These are phyloP conservation scores for Lepidostoma basale DNA, from an alignment of 1,140 invertebrate genomes.

Conservation along the genomic window DNA sequence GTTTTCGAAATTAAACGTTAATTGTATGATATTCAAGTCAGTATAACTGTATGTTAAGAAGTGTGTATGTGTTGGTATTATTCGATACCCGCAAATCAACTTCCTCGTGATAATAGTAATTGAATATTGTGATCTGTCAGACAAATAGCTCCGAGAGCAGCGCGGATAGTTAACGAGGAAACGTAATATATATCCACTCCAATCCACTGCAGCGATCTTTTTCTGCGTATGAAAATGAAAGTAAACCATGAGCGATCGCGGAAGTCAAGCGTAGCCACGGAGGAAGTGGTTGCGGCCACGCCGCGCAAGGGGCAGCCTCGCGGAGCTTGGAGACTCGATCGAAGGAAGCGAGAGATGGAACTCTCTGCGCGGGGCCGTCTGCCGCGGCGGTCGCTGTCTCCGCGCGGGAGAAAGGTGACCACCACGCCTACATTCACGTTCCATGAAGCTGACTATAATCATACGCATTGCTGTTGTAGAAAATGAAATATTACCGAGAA, in stretches of 20 bases:
- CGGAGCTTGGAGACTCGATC: background rate
- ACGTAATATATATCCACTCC: too few relatives aligned
- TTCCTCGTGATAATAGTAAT: background rate
- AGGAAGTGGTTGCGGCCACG: background rate
- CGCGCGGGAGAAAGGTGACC: background rate
- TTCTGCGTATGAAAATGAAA: conserved; percentile 18
- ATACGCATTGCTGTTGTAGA: too few relatives aligned
- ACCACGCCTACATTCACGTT: background rate
- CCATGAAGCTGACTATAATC: too few relatives aligned
- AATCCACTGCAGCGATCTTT: background rate
- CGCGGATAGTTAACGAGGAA: too few relatives aligned
- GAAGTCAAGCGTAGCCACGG: conserved; percentile 6
- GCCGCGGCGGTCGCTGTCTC: background rate
- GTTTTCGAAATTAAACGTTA: too few relatives aligned
- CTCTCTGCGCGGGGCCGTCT: background rate
- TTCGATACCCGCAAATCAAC: background rate
- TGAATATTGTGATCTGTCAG: background rate
- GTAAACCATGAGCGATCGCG: conserved; percentile 9
- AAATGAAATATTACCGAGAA: too few relatives aligned
- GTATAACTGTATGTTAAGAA: background rate
- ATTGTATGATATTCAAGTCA: background rate
- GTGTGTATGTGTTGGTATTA: background rate
- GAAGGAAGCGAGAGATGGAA: background rate
- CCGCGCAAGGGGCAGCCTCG: background rate
- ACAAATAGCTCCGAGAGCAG: too few relatives aligned